These are phyloP conservation scores for Trochalopteron elliotii DNA, from an alignment of 2,113 vertebrate species.

Conservation along the genomic window DNA sequence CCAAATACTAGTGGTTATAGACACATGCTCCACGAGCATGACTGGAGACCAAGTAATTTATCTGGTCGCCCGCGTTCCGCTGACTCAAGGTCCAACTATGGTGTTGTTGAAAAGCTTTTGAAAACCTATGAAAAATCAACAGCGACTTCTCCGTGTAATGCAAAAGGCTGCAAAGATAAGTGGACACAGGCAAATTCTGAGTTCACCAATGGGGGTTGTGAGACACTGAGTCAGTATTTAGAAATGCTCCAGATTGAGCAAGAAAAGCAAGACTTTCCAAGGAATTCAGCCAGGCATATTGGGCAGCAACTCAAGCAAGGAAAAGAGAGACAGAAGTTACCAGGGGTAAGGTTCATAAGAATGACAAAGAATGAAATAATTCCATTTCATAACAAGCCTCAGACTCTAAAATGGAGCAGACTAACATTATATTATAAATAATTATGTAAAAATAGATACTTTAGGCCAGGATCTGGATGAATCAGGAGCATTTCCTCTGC, in stretches of 20 bases:
- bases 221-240: conserved; percentile 72
- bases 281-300: conserved; percentile 46
- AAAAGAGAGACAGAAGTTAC: conserved; percentile 65
- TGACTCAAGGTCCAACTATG: conserved; percentile 92
- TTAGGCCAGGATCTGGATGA: not conserved
- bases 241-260: conserved; percentile 79
- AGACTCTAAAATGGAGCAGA: not conserved
- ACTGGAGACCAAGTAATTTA: conserved; percentile 89
- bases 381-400: not conserved
- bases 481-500: not conserved
- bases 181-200: conserved; percentile 60
- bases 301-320: conserved; percentile 64
- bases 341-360: conserved; percentile 71
- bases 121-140: conserved; percentile 85
- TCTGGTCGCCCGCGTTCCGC: conserved; percentile 89
- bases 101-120: conserved; percentile 90
- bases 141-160: conserved; percentile 58
- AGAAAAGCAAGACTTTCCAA: conserved; percentile 72
- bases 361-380: not conserved
- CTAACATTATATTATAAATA: not conserved
- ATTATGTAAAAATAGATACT: not conserved
- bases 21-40: conserved; percentile 81
- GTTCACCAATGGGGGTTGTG: conserved; percentile 53
- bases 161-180: conserved; percentile 51
- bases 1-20: conserved; percentile 62